Percentiles rank a stretch among this genome's conserved stretches.
Conservation (phyloP, 2,113 vertebrate genomes). For the Diphyllodes magnificus region DNA sequence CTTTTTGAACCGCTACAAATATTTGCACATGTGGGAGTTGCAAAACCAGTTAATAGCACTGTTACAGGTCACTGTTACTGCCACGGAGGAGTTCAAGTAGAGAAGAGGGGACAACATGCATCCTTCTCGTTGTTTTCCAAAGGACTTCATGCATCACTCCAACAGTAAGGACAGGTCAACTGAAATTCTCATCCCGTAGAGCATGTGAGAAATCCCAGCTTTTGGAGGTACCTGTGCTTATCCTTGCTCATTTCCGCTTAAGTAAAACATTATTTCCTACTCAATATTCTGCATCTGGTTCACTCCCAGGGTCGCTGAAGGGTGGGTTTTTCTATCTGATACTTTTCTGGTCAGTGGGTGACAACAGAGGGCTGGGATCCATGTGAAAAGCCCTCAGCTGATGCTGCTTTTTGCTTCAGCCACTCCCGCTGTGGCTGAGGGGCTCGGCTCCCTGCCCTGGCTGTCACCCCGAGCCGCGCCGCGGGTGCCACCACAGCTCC, state of each 20-base stretch:
- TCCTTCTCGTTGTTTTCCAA: not conserved
- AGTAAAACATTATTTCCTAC: not conserved
- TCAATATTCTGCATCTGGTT: not conserved
- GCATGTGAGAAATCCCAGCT: not conserved
- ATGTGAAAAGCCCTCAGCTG: not conserved
- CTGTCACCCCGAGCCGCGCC: rapidly evolving
- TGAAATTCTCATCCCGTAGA: not conserved
- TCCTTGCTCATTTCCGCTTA: not conserved
- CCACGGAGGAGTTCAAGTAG: not conserved
- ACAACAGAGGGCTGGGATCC: not conserved
- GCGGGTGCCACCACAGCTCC: not conserved
- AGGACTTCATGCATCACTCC: not conserved
- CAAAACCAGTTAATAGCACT: not conserved
- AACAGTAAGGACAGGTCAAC: not conserved
- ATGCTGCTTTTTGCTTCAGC: not conserved
- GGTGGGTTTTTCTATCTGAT: rapidly evolving
- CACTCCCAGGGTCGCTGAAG: not conserved
- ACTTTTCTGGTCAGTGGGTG: not conserved
- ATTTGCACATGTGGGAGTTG: not conserved
- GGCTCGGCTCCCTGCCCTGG: not conserved
- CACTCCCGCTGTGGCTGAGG: rapidly evolving
- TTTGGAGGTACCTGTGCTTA: not conserved
- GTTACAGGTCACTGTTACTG: not conserved
- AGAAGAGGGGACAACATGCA: not conserved
- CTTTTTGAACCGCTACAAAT: not conserved